phyloP scores from a whole-genome alignment of 1,140 invertebrate genomes.

The Zaprionus capensis region DNA sequence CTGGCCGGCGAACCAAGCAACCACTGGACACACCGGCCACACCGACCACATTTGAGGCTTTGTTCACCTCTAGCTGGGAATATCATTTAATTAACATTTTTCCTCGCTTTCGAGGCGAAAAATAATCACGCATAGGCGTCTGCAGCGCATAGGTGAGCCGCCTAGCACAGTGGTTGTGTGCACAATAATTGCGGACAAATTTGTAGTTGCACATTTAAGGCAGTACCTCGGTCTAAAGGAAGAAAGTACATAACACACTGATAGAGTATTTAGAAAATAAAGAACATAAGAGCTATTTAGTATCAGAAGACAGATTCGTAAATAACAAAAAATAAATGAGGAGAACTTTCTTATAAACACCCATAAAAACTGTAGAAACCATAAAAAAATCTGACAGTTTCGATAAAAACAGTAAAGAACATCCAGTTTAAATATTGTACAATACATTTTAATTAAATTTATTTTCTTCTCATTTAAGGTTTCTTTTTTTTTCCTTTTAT shows the following conservation, averaged over 20 bases:
- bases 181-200: not conserved
- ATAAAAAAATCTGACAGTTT: too few species aligned
- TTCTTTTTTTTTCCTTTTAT: too few species aligned
- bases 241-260: not conserved
- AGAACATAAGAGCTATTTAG: not conserved
- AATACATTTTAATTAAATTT: too few species aligned
- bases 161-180: not conserved
- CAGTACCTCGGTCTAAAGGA: not conserved
- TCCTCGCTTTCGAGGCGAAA: slow-evolving; percentile 73
- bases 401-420: too few species aligned
- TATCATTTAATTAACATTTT: slow-evolving; percentile 83
- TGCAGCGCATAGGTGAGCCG: slow-evolving; percentile 5
- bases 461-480: too few species aligned
- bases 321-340: not conserved
- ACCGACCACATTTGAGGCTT: slow-evolving; percentile 52
- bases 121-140: slow-evolving; percentile 79
- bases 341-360: not conserved
- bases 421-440: too few species aligned
- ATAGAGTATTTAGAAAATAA: not conserved
- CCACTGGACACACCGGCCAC: slow-evolving; percentile 56
- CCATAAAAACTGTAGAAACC: not conserved
- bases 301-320: not conserved
- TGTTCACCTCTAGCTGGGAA: slow-evolving; percentile 58
- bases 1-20: slow-evolving; percentile 17
- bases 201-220: not conserved